Conservation (phyloP, 2,888 invertebrate species). For the Griposia aprilina region DNA sequence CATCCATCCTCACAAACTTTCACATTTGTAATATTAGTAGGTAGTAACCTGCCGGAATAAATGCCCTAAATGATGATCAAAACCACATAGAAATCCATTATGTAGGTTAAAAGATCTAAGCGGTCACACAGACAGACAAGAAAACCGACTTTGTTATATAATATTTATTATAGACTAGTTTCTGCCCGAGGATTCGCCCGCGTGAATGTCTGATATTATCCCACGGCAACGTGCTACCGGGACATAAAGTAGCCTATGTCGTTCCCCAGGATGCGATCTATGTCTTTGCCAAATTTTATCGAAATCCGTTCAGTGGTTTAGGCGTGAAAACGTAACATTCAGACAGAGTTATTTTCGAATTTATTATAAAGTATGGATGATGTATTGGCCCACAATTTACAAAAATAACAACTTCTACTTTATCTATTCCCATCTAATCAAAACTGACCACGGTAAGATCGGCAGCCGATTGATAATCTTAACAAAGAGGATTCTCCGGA, state of each 20-base stretch:
- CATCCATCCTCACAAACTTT: no score
- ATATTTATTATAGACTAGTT: not conserved
- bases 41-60: no score
- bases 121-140: no score
- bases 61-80: no score
- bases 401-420: slow-evolving; percentile 4
- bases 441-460: slow-evolving; percentile 55
- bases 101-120: no score
- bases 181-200: not conserved
- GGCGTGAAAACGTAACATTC: not conserved
- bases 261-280: not conserved
- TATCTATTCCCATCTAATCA: slow-evolving; percentile 45
- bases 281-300: not conserved
- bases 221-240: not conserved
- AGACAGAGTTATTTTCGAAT: no score
- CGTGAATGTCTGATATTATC: not conserved
- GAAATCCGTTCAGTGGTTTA: not conserved
- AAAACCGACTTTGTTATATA: no score
- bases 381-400: not conserved
- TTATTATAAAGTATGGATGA: not conserved
- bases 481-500: slow-evolving; percentile 56
- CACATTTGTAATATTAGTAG: no score
- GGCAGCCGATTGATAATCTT: slow-evolving; percentile 59
- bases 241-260: no score
- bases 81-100: no score